These are phyloP conservation scores for Nysson spinosus DNA, from an alignment of 2,888 invertebrate species.

Conservation along the genomic window DNA sequence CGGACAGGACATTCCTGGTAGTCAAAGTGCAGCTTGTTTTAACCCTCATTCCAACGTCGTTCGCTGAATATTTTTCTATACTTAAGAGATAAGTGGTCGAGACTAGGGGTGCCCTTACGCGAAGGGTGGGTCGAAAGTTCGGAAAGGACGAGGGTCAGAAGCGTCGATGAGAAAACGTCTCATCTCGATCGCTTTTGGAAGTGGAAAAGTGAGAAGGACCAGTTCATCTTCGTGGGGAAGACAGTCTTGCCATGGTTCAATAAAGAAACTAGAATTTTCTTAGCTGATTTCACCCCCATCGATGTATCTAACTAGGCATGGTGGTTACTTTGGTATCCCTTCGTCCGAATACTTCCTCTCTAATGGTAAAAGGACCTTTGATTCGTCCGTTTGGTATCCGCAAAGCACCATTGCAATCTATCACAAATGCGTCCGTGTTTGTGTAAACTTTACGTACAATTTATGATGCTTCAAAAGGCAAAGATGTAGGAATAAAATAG, in stretches of 20 bases:
- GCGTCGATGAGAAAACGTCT: slow-evolving; percentile 10
- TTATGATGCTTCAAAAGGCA: background rate
- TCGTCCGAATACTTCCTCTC: slow-evolving; percentile 28
- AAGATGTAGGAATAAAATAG: background rate
- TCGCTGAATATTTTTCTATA: slow-evolving; percentile 1
- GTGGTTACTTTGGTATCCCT: slow-evolving; percentile 3
- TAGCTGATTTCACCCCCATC: slow-evolving; percentile 25
- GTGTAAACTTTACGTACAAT: slow-evolving; percentile 11
- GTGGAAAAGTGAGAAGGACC: slow-evolving; percentile 5
- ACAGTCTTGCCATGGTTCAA: too few species aligned
- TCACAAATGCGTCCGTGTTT: slow-evolving; percentile 42
- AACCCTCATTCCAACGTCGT: slow-evolving; percentile 1
- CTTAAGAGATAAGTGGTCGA: background rate
- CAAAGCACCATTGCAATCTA: slow-evolving; percentile 39
- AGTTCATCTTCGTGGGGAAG: slow-evolving; percentile 3
- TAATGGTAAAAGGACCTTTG: slow-evolving; percentile 1
- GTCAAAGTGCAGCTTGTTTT: background rate
- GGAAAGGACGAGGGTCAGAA: background rate
- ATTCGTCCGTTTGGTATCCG: slow-evolving; percentile 5
- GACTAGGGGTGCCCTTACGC: slow-evolving; percentile 4
- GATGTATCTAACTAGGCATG: slow-evolving; percentile 2
- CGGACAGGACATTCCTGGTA: background rate
- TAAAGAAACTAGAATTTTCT: slow-evolving; percentile 19
- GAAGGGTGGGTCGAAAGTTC: background rate
- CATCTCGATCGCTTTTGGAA: slow-evolving; percentile 2